Evolutionary conservation across 2,888 invertebrate genomes (phyloP), one percentile per base, ranked within the genome.

Genomic region (Rhopalosiphum nymphaeae): DNA sequence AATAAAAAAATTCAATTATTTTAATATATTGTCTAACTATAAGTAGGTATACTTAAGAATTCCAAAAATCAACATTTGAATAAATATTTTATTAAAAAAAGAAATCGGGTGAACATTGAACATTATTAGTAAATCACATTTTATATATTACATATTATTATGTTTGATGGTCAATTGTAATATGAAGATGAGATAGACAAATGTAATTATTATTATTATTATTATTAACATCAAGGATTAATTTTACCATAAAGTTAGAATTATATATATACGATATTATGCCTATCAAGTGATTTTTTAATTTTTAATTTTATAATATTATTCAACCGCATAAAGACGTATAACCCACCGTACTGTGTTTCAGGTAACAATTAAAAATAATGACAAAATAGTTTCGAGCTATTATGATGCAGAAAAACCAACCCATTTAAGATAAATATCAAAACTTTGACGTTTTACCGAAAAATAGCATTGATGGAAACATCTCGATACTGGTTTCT

Each of bases 401-500:
- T 21, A 78, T 84, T 84, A 53, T 16, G 49, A 42, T 36, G 53
- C 42, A n/a, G 44, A 56, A 91, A 91, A 26, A 91, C 36, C 57
- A 46, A 49, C 29, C 46, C 11, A 25, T 53, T 42, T 84, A 1
- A 91, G 78, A 91, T 78, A 56, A 56, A 56, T 44, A 56, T 91
- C 56, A 49, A 85, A n/a, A 85, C n/a, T 56, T 85, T 84, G 85
- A 85, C n/a, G 56, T 56, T 57, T 91, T 44, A 85, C 56, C 84
- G 42, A 91, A 53, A 91, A 91, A 87, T 46, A 46, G 26, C 57
- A 9, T n/a, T 3, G 46, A 49, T 44, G 46, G 57, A 46, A 61
- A n/a, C n/a, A 16, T 87, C 49, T 91, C n/a, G 44, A 49, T 87
- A 61, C 91, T 86, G 91, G 85, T 91, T 86, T 87, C 86, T 25